phyloP scores from a whole-genome alignment of 2,113 vertebrate species.

The Microtus richardsoni region DNA sequence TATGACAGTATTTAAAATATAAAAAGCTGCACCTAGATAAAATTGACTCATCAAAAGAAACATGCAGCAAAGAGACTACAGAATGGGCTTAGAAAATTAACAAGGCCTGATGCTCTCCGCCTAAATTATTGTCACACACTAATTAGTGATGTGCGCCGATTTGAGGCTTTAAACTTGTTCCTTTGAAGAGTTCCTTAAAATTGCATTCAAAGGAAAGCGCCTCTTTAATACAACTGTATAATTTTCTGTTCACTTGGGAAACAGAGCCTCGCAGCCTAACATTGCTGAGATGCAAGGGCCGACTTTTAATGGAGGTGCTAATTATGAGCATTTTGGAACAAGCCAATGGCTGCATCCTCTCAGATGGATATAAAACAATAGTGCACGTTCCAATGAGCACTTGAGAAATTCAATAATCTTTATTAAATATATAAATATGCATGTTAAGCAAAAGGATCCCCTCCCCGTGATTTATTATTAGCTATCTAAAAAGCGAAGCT shows the following conservation, averaged over 20 bases:
- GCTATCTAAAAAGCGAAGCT: slow-evolving; percentile 80
- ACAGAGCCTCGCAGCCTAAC: slow-evolving; percentile 62
- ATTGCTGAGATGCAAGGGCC: slow-evolving; percentile 75
- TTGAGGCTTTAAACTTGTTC: slow-evolving; percentile 77
- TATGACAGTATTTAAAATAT: slow-evolving; percentile 80
- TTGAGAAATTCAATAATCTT: slow-evolving; percentile 87
- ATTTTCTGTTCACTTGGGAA: slow-evolving; percentile 83
- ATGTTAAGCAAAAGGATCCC: slow-evolving; percentile 88
- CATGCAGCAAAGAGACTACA: slow-evolving; percentile 76
- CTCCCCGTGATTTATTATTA: slow-evolving; percentile 85
- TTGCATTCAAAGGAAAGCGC: slow-evolving; percentile 77
- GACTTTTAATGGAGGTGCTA: slow-evolving; percentile 83
- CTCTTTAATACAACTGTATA: slow-evolving; percentile 80
- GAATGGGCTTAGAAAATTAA: slow-evolving; percentile 72
- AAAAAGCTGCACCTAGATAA: slow-evolving; percentile 74
- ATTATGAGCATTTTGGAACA: slow-evolving; percentile 82
- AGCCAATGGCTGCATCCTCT: slow-evolving; percentile 80
- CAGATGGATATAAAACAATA: slow-evolving; percentile 83
- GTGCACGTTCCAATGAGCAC: slow-evolving; percentile 82
- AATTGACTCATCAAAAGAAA: slow-evolving; percentile 77
- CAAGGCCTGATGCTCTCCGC: slow-evolving; percentile 69
- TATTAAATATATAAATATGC: slow-evolving; percentile 88
- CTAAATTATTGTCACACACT: slow-evolving; percentile 75
- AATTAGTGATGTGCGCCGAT: slow-evolving; percentile 77
- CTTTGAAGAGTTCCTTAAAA: slow-evolving; percentile 86